Percentiles rank a stretch among this genome's conserved stretches.
These are phyloP conservation scores for Drosophila parthenogenetica DNA, from an alignment of 2,888 invertebrate species.

Conservation along the genomic window DNA sequence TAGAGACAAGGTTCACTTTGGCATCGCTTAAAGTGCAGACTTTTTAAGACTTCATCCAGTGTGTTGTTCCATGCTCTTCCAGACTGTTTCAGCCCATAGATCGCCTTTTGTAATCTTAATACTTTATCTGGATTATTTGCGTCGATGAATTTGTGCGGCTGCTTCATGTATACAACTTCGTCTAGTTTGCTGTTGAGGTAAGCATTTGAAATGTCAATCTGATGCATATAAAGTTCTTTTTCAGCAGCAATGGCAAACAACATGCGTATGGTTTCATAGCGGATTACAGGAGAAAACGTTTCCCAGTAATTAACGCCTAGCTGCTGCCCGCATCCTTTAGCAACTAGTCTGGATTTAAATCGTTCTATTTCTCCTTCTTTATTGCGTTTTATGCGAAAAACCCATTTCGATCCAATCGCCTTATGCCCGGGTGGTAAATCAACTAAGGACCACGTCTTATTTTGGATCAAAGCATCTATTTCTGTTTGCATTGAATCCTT, in stretches of 20 bases:
- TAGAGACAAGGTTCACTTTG: slow-evolving; percentile 1
- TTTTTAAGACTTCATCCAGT: slow-evolving; percentile 5
- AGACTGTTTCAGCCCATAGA: slow-evolving; percentile 9
- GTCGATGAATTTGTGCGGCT: slow-evolving; percentile 5
- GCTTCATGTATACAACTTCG: slow-evolving; percentile 11
- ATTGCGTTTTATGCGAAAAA: slow-evolving; percentile 7
- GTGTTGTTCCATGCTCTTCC: slow-evolving; percentile 14
- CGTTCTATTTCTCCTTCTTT: slow-evolving; percentile 10
- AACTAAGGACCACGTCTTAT: slow-evolving; percentile 1
- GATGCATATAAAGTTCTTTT: background rate
- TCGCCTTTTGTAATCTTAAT: background rate
- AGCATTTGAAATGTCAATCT: slow-evolving; percentile 1
- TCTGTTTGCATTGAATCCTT: slow-evolving; percentile 43
- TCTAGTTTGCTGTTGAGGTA: background rate
- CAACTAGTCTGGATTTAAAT: slow-evolving; percentile 18
- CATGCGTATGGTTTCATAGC: background rate
- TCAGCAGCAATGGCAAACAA: background rate
- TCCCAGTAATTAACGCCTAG: slow-evolving; percentile 4
- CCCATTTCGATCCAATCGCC: slow-evolving; percentile 12
- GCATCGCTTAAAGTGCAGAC: background rate
- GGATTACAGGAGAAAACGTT: background rate
- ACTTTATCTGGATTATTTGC: background rate
- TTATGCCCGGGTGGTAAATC: slow-evolving; percentile 29
- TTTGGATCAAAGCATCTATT: slow-evolving; percentile 21
- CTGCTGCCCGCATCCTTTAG: slow-evolving; percentile 3